These are phyloP conservation scores for Poeciliopsis infans DNA, from an alignment of 2,797 vertebrate species.

Conservation along the genomic window DNA sequence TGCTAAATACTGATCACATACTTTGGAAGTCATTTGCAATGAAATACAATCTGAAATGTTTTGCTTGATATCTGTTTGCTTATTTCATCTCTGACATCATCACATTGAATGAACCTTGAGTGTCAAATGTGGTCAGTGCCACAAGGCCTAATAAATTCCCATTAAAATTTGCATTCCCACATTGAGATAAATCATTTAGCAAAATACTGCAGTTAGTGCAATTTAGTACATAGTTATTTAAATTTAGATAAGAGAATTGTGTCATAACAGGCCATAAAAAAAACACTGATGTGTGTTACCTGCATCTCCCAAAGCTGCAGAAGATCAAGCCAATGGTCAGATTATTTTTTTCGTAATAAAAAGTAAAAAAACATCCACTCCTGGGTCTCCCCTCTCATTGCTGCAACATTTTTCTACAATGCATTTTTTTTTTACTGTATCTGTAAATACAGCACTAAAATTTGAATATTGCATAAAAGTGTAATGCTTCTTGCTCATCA, in stretches of 20 bases:
- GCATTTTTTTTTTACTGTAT: neutral
- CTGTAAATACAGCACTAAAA: neutral
- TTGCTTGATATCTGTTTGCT: constrained; percentile 51
- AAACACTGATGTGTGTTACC: neutral
- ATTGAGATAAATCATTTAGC: neutral
- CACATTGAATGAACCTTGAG: constrained; percentile 49
- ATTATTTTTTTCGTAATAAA: neutral
- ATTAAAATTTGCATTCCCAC: constrained; percentile 31
- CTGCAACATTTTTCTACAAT: neutral
- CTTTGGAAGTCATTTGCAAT: constrained; percentile 49
- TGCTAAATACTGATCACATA: constrained; percentile 53
- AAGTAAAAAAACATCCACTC: neutral
- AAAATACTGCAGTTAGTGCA: neutral
- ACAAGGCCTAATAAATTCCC: constrained; percentile 84
- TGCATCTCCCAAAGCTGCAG: neutral
- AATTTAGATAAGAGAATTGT: neutral
- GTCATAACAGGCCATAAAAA: neutral
- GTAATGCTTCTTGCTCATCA: too few species aligned
- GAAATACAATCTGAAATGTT: constrained; percentile 50
- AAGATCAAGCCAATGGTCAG: neutral
- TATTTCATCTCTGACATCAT: constrained; percentile 32
- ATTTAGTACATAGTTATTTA: neutral
- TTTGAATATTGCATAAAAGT: too few species aligned
- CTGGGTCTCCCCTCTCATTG: neutral
- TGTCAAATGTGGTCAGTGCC: constrained; percentile 84